phyloP scores from a whole-genome alignment of 2,797 vertebrate species.

The Clarias laeviceps region DNA sequence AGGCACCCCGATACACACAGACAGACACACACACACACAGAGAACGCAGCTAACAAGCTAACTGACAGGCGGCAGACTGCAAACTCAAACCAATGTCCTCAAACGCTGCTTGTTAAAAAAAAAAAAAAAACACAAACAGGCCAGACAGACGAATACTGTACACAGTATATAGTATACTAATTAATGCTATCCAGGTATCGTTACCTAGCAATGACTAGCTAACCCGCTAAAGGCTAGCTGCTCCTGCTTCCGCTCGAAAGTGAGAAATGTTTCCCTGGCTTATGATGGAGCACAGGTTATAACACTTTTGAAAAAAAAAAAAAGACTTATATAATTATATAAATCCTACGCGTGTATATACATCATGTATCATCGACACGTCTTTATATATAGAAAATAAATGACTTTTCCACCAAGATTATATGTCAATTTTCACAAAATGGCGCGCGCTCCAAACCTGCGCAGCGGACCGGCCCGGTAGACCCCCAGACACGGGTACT shows the following conservation, averaged over 20 bases:
- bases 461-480: conserved; percentile 91
- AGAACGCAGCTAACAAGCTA: conserved; percentile 65
- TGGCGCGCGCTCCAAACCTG: conserved; percentile 98
- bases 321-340: background rate
- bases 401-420: conserved; percentile 68
- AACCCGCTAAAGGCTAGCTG: conserved; percentile 66
- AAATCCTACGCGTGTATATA: background rate
- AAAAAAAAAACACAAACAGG: background rate
- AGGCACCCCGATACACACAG: conserved; percentile 57
- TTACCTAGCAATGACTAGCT: conserved; percentile 57
- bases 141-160: background rate
- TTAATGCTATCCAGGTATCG: conserved; percentile 51
- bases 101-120: background rate
- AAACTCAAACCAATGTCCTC: conserved; percentile 12
- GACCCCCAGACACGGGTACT: conserved; percentile 76
- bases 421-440: conserved; percentile 95
- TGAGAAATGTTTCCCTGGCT: conserved; percentile 25
- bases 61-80: conserved; percentile 48
- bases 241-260: conserved; percentile 60
- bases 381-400: background rate
- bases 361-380: no score
- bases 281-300: background rate
- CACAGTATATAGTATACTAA: background rate
- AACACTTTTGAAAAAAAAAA: background rate
- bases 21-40: conserved; percentile 38